Evolutionary conservation across 1,140 invertebrate species (phyloP).

Genomic region (Orussus abietinus): DNA sequence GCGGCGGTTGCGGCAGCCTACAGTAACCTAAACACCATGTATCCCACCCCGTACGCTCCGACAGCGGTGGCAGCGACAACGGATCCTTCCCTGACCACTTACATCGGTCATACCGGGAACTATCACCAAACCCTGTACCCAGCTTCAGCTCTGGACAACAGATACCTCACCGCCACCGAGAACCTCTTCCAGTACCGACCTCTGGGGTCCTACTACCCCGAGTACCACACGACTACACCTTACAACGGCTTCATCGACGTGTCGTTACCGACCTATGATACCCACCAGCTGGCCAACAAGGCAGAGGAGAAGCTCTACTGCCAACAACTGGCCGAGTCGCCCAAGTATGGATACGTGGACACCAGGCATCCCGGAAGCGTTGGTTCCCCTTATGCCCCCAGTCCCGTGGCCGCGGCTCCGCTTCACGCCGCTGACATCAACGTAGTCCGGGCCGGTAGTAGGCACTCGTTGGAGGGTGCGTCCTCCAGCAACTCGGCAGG

Average conservation of each 20-base stretch:
- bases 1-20: conserved; percentile 73
- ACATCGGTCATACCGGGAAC: conserved; percentile 71
- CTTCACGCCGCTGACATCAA: conserved; percentile 40
- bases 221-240: conserved; percentile 64
- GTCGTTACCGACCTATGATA: conserved; percentile 53
- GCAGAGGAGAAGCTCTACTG: conserved; percentile 64
- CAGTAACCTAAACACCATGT: conserved; percentile 78
- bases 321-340: conserved; percentile 53
- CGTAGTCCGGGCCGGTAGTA: conserved; percentile 48
- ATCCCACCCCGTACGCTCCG: conserved; percentile 65
- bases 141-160: conserved; percentile 67
- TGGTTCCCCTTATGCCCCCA: conserved; percentile 45
- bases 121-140: conserved; percentile 71
- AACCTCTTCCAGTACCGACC: conserved; percentile 85
- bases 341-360: conserved; percentile 49
- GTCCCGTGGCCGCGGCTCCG: conserved; percentile 42
- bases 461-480: conserved; percentile 55
- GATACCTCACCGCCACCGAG: conserved; percentile 69
- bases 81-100: conserved; percentile 57
- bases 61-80: conserved; percentile 60
- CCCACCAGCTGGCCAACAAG: conserved; percentile 52
- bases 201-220: conserved; percentile 69
- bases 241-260: conserved; percentile 60
- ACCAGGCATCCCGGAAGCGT: conserved; percentile 52
- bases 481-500: conserved; percentile 55